These are phyloP conservation scores for Nothoprocta pentlandii DNA, from an alignment of 2,113 vertebrate genomes.

Conservation along the genomic window DNA sequence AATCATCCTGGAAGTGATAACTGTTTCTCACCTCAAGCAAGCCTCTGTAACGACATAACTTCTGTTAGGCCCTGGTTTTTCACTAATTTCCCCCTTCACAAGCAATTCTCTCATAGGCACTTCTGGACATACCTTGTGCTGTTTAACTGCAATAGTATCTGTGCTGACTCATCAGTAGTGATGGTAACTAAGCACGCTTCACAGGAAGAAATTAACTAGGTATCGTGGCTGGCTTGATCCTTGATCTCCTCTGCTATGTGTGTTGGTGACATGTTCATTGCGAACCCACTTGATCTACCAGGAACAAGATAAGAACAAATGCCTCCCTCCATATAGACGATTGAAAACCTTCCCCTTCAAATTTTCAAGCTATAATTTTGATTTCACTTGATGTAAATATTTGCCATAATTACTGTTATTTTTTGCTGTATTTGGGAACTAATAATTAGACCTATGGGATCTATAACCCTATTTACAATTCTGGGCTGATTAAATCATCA, in stretches of 20 bases:
- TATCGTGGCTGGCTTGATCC: neutral
- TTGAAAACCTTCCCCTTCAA: neutral
- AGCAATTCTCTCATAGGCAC: too few species aligned
- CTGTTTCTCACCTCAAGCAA: too few species aligned
- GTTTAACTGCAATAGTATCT: neutral
- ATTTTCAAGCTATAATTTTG: slow-evolving; percentile 39
- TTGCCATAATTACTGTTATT: slow-evolving; percentile 57
- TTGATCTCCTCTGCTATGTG: neutral
- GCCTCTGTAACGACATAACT: too few species aligned
- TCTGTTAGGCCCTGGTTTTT: too few species aligned
- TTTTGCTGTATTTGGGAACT: slow-evolving; percentile 34
- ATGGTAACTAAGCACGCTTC: neutral
- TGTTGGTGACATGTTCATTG: neutral
- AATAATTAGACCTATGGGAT: slow-evolving; percentile 52
- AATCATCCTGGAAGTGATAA: too few species aligned
- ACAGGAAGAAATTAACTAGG: neutral
- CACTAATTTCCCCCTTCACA: too few species aligned
- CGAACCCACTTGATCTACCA: neutral
- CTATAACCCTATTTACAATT: slow-evolving; percentile 60
- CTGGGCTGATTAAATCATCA: slow-evolving; percentile 56
- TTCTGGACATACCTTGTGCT: neutral
- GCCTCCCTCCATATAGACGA: neutral
- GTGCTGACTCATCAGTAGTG: neutral
- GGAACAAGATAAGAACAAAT: neutral
- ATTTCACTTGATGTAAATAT: slow-evolving; percentile 61